Evolutionary conservation across 1,140 invertebrate genomes (phyloP).

Genomic region (Lineus longissimus): DNA sequence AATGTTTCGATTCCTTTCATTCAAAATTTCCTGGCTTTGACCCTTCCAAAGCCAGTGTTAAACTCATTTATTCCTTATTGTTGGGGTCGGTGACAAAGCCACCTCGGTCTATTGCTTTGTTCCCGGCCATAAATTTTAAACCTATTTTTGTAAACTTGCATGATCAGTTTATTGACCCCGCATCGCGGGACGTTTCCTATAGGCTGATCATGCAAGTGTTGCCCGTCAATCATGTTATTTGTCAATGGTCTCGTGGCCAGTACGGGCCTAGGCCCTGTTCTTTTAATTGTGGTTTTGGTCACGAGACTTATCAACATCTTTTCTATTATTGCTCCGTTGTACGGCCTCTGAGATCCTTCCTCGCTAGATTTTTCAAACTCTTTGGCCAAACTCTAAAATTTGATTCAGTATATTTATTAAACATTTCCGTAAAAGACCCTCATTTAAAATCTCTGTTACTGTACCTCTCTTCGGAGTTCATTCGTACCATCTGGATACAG

Average conservation of each 20-base stretch:
- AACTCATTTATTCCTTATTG: constrained; percentile 7
- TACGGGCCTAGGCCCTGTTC: not conserved
- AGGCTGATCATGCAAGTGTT: constrained; percentile 1
- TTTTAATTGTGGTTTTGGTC: constrained; percentile 7
- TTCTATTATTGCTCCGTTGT: constrained; percentile 8
- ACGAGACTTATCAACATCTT: constrained; percentile 2
- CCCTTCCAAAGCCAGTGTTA: not conserved
- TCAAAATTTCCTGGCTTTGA: constrained; percentile 1
- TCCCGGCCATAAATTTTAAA: constrained; percentile 6
- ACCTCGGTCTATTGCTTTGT: not conserved
- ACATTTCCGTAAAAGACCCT: too few species aligned
- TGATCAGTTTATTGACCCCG: constrained; percentile 6
- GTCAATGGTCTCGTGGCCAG: not conserved
- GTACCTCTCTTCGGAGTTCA: too few species aligned
- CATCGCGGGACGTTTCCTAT: not conserved
- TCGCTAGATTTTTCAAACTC: not conserved
- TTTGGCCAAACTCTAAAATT: too few species aligned
- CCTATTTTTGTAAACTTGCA: not conserved
- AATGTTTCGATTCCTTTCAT: constrained; percentile 2
- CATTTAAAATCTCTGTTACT: too few species aligned
- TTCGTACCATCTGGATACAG: too few species aligned
- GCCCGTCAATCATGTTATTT: constrained; percentile 3
- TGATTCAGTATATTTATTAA: too few species aligned
- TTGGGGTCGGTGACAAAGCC: not conserved
- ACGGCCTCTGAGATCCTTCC: not conserved